Evolutionary conservation across 2,113 vertebrate genomes (phyloP), one percentile per base, ranked within the genome.

Genomic region (Gobius niger): DNA sequence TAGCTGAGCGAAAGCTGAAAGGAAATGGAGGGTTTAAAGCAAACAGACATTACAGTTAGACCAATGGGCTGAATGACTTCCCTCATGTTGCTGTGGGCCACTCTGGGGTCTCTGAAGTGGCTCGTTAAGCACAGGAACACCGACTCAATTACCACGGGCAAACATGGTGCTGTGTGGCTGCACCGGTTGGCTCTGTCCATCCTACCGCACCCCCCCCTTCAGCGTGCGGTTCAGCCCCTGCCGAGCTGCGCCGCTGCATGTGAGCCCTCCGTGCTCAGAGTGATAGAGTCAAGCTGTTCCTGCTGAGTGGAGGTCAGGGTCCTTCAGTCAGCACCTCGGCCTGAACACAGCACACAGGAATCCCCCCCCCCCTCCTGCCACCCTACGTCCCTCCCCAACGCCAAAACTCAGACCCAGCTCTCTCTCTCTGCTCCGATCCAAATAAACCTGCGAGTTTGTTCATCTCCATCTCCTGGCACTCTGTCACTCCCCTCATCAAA

Each of bases 291-390:
- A 92, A 88, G 90, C 91, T 93, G 89, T 90, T 91, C 83, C 88
- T 82, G 85, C 86, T 85, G 87, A 89, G 86, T 83, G 83, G 86
- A 88, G 91, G 91, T 93, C 90, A 91, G 91, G 91, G 89, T 91
- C 85, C 82, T 88, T 92, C 91, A 91, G 84, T 93, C 93, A 93
- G 88, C 91, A 91, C 92, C 91, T 91, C 88, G 47, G 90, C 89
- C 89, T 88, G 88, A 92, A 90, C 89, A 87, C 85, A 89, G 92
- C 90, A 90, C 91, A 92, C 90, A 91, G 87, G 89, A 91, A 89
- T 86, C 88, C 82, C 84, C 24, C 82, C 84, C 24, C 54, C 53
- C 16, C 7, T 80, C 82, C 82, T 6, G 1, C 54, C 19, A 7
- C 83, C 82, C 67, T 62, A 9, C 76, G 52, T 74, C 74, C 74